A percentile compares a stretch with the other conserved stretches of the same genome.
These are phyloP conservation scores for Tiliacea aurago DNA, from an alignment of 2,888 invertebrate genomes.

Conservation along the genomic window DNA sequence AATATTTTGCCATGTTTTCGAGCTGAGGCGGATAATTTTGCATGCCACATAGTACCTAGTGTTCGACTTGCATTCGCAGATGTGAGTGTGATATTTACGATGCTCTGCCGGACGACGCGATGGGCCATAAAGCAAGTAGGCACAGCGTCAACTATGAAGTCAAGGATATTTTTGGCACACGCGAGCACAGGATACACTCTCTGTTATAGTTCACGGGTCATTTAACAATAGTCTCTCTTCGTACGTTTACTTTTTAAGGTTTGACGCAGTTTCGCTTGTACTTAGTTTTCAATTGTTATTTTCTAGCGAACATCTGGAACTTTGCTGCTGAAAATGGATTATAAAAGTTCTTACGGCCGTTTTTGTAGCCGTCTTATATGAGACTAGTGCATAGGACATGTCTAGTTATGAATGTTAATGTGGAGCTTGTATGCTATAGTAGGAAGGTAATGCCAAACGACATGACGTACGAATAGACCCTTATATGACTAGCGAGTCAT, in stretches of 20 bases:
- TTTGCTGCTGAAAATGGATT: not conserved
- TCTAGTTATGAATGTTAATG: too few relatives aligned
- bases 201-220: slow-evolving; percentile 77
- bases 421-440: not conserved
- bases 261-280: slow-evolving; percentile 30
- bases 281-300: slow-evolving; percentile 17
- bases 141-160: slow-evolving; percentile 79
- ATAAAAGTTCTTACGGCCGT: not conserved
- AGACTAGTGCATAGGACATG: not conserved
- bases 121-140: slow-evolving; percentile 86
- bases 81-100: slow-evolving; percentile 82
- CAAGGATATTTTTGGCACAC: slow-evolving; percentile 87
- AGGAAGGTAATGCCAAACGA: not conserved
- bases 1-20: slow-evolving; percentile 66
- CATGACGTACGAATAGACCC: not conserved
- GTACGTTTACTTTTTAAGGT: slow-evolving; percentile 40
- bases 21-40: slow-evolving; percentile 54
- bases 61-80: slow-evolving; percentile 77
- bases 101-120: slow-evolving; percentile 82
- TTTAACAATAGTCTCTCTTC: slow-evolving; percentile 63
- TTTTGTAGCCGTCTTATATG: not conserved
- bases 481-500: not conserved
- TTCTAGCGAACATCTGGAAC: slow-evolving; percentile 27
- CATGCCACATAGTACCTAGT: slow-evolving; percentile 62
- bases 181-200: slow-evolving; percentile 74